Evolutionary conservation across 2,797 vertebrate species (phyloP).

Genomic region (Sebastes taczanowskii): DNA sequence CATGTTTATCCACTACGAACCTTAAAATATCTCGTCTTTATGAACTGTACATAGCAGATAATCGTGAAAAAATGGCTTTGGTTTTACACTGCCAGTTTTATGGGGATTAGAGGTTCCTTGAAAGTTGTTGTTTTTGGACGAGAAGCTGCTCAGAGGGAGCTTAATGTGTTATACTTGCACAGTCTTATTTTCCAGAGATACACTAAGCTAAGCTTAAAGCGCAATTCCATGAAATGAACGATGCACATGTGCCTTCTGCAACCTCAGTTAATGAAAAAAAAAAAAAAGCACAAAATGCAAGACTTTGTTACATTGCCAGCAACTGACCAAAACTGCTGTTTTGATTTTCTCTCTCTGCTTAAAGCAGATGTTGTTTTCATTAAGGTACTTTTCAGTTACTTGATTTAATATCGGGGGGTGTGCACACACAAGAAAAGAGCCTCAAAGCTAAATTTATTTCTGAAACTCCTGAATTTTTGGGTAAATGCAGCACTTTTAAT

Average conservation of each 20-base stretch:
- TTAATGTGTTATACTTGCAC: slow-evolving; percentile 31
- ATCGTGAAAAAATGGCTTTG: slow-evolving; percentile 53
- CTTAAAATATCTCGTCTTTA: slow-evolving; percentile 46
- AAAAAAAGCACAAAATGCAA: slow-evolving; percentile 63
- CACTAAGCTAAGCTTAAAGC: slow-evolving; percentile 52
- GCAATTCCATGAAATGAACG: slow-evolving; percentile 33
- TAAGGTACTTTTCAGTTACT: slow-evolving; percentile 24
- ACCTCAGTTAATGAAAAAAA: slow-evolving; percentile 32
- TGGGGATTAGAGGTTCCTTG: slow-evolving; percentile 1
- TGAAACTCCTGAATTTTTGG: background rate
- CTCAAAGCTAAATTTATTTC: slow-evolving; percentile 12
- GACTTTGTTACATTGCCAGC: slow-evolving; percentile 55
- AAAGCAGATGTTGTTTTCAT: slow-evolving; percentile 33
- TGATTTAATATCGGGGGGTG: background rate
- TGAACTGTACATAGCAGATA: slow-evolving; percentile 36
- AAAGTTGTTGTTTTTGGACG: background rate
- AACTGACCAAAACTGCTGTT: slow-evolving; percentile 75
- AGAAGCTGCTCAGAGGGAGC: slow-evolving; percentile 9
- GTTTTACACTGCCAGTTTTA: slow-evolving; percentile 68
- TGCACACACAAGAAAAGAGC: background rate
- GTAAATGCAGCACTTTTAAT: slow-evolving; percentile 12
- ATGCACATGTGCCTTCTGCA: slow-evolving; percentile 74
- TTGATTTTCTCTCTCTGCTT: slow-evolving; percentile 13
- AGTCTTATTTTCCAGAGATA: slow-evolving; percentile 38
- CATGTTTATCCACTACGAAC: slow-evolving; percentile 43